Base-by-base conservation (phyloP, 2,113 vertebrate species). In the Lophochroa leadbeateri region DNA sequence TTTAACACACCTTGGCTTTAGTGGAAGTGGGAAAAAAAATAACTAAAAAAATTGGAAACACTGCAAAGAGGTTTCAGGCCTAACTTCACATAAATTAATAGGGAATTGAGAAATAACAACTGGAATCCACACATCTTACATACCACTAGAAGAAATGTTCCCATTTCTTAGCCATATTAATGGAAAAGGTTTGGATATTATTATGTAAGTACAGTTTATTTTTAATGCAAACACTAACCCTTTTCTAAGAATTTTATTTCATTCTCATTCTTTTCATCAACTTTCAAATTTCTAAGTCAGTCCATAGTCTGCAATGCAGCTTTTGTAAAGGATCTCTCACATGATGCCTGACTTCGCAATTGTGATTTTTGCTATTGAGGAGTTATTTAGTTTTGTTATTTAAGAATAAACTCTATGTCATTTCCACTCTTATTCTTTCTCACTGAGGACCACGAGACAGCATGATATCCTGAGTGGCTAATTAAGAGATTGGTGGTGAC, bases 401-500 rank as follows among this genome's bases (percentile, higher is more conserved):
- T 65, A 63, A 50, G 55, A 46, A 75, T 27, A 68, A 77, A 24
- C 24, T 74, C 23, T 13, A n/a, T 69, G 88, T 79, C 9, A 49
- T 43, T 91, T 53, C 43, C 33, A 60, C n/a, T 58, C 24, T 37
- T 23, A n/a, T 63, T 64, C 46, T 82, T 68, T 75, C n/a, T 31
- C 28, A 52, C 31, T 24, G 17, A 58, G 50, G 53, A 85, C 35
- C 57, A 37, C 25, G 67, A 74, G 37, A 80, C n/a, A 79, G 69
- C 24, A 11, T 4, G 21, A 53, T 43, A 46, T 79, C 82, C 77
- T 91, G 91, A 96, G 58, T 33, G 41, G 58, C 70, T 91, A 87
- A 93, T 87, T 85, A 96, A 69, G 74, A 85, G 81, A 94, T 80
- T n/a, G 46, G 37, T 80, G 52, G 37, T 79, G 84, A 91, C 82